phyloP scores from a whole-genome alignment of 2,888 invertebrate species.

The Cryptocephalus primarius region DNA sequence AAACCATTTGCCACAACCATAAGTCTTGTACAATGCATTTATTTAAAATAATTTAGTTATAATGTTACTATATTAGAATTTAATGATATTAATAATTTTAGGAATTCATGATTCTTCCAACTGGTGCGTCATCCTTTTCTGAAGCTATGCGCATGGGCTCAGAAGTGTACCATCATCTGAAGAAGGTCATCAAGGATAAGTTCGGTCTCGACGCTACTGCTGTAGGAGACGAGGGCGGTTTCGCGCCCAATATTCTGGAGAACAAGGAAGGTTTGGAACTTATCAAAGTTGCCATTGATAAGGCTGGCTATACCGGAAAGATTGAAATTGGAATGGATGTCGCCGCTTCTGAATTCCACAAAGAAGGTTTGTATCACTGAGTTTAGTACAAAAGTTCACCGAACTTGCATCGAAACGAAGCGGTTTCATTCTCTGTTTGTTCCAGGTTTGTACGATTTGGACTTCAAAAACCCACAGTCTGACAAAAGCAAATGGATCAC shows the following conservation, averaged over 20 bases:
- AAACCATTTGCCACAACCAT: too few species aligned
- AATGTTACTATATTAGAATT: too few species aligned
- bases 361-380: slow-evolving; percentile 41
- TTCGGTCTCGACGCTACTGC: slow-evolving; percentile 94
- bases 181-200: slow-evolving; percentile 94
- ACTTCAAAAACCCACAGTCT: slow-evolving; percentile 93
- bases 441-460: slow-evolving; percentile 68
- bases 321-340: slow-evolving; percentile 99
- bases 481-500: slow-evolving; percentile 73
- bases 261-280: slow-evolving; percentile 89
- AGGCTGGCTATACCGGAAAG: slow-evolving; percentile 95
- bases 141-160: slow-evolving; percentile 99
- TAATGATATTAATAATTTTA: slow-evolving; percentile 9
- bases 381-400: not conserved
- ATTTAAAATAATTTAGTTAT: too few species aligned
- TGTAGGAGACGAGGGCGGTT: slow-evolving; percentile 99
- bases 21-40: too few species aligned
- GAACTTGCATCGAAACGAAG: not conserved
- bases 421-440: not conserved
- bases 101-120: slow-evolving; percentile 38
- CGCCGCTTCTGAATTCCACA: slow-evolving; percentile 96
- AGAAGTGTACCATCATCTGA: slow-evolving; percentile 93
- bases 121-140: slow-evolving; percentile 82
- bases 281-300: slow-evolving; percentile 80
- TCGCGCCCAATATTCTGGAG: slow-evolving; percentile 96